Conservation (phyloP, 2,888 invertebrate species). For the Rhogogaster chlorosoma region DNA sequence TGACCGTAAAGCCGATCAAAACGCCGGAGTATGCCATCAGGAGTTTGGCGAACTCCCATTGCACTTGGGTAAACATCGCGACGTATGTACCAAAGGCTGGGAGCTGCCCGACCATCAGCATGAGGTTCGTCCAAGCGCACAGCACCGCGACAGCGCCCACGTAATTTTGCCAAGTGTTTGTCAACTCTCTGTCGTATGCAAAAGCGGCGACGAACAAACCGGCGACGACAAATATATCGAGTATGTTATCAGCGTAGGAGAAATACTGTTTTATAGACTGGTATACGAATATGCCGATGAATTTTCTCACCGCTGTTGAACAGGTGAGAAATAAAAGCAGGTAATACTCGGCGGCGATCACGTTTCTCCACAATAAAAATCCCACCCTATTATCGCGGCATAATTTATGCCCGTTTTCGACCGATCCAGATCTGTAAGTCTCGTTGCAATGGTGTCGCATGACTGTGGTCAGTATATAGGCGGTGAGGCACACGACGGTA, state of each 20-base stretch:
- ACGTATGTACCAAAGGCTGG: constrained; percentile 79
- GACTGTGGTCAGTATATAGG: constrained; percentile 72
- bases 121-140: constrained; percentile 77
- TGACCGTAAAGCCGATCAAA: constrained; percentile 77
- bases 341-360: constrained; percentile 74
- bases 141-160: constrained; percentile 76
- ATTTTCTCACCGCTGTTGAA: constrained; percentile 74
- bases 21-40: constrained; percentile 76
- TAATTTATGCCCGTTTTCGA: constrained; percentile 59
- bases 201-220: constrained; percentile 75
- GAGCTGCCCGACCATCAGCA: constrained; percentile 78
- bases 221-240: constrained; percentile 72
- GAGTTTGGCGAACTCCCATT: constrained; percentile 76
- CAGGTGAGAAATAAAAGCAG: constrained; percentile 70
- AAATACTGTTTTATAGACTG: constrained; percentile 74
- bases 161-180: constrained; percentile 75
- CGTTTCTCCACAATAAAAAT: constrained; percentile 68
- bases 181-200: constrained; percentile 63
- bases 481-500: constrained; percentile 74
- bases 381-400: constrained; percentile 70
- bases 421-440: constrained; percentile 58
- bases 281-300: constrained; percentile 74
- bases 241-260: constrained; percentile 75
- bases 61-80: constrained; percentile 78
- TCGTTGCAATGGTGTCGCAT: constrained; percentile 73